Conservation (phyloP, 2,797 vertebrate species). For the Scomberomorus guttatus region DNA sequence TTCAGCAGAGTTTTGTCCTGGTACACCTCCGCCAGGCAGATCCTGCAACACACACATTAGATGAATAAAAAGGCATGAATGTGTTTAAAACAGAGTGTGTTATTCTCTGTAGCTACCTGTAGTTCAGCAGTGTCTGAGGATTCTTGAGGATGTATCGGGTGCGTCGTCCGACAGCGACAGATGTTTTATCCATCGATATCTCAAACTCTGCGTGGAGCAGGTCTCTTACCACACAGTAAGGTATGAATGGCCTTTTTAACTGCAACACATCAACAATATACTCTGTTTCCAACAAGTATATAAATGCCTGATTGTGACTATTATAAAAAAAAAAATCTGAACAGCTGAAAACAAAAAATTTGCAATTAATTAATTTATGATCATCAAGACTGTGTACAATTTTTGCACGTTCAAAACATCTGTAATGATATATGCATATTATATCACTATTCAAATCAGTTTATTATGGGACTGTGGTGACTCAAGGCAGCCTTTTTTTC, state of each 20-base stretch:
- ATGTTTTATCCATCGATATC: slow-evolving; percentile 95
- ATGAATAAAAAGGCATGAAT: neutral
- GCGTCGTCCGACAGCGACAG: slow-evolving; percentile 91
- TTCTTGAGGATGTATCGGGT: slow-evolving; percentile 95
- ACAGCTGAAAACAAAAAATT: neutral
- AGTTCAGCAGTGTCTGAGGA: slow-evolving; percentile 94
- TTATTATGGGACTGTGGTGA: too few relatives aligned
- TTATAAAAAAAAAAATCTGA: neutral
- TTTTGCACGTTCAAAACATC: neutral
- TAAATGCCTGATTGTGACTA: neutral
- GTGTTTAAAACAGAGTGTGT: neutral
- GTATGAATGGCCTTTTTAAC: slow-evolving; percentile 92
- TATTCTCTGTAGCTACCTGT: slow-evolving; percentile 82
- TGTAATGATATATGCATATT: neutral
- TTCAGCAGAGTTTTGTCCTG: slow-evolving; percentile 92
- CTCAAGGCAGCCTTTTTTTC: too few relatives aligned
- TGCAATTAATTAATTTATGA: neutral
- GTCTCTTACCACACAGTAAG: slow-evolving; percentile 94
- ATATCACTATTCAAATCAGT: neutral
- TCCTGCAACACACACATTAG: slow-evolving; percentile 78
- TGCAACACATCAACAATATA: slow-evolving; percentile 57
- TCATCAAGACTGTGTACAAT: too few relatives aligned
- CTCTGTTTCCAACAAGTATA: fast-evolving
- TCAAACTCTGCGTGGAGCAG: slow-evolving; percentile 92
- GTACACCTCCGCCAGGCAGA: slow-evolving; percentile 95